These are phyloP conservation scores for Sylvietta virens DNA, from an alignment of 2,113 vertebrate species.

Conservation along the genomic window DNA sequence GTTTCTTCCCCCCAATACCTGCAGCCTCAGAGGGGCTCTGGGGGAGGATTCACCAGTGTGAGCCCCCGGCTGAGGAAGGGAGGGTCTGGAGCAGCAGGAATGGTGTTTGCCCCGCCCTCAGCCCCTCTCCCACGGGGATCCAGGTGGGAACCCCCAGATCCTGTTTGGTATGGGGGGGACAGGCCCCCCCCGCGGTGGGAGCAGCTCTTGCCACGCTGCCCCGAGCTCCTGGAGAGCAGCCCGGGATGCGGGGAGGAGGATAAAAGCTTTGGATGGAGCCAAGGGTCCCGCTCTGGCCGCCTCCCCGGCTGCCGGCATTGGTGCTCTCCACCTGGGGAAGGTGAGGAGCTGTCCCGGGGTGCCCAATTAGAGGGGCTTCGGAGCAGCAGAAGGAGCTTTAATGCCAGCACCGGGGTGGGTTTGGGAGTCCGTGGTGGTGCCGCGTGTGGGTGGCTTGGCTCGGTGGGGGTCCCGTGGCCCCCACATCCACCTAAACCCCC, in stretches of 20 bases:
- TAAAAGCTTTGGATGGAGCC: neutral
- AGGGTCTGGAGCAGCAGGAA: neutral
- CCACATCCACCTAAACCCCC: too few species aligned
- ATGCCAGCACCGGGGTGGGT: fast-evolving
- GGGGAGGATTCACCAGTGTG: fast-evolving
- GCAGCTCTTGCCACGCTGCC: neutral
- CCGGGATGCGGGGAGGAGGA: neutral
- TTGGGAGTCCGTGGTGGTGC: neutral
- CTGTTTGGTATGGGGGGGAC: fast-evolving
- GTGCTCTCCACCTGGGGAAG: neutral
- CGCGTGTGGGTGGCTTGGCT: fast-evolving
- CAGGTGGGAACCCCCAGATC: too few species aligned
- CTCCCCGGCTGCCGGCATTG: neutral
- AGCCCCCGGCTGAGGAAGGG: neutral
- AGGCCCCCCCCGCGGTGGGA: fast-evolving
- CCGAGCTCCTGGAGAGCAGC: neutral
- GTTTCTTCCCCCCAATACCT: neutral
- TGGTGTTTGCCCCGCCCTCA: fast-evolving
- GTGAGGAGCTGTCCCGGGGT: neutral
- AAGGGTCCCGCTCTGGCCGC: neutral
- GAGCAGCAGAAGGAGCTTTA: neutral
- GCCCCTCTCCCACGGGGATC: neutral
- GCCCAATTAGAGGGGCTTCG: neutral
- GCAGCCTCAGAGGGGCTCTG: neutral
- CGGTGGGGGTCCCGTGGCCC: fast-evolving